A percentile compares a stretch with the other conserved stretches of the same genome.
Conservation (phyloP, 2,888 invertebrate species). For the Exephanes ischioxanthus region DNA sequence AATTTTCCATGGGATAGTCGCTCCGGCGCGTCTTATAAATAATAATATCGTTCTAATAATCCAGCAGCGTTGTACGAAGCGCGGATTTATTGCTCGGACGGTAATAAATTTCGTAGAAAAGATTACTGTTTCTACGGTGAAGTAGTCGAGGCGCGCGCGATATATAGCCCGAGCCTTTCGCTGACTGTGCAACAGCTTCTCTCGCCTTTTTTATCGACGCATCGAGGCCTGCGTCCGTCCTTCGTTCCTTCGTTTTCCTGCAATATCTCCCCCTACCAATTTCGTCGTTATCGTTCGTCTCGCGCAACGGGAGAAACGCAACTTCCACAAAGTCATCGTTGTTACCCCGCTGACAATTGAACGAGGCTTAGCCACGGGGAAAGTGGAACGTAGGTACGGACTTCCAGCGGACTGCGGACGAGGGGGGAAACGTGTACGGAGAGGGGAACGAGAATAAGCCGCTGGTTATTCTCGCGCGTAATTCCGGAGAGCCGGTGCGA, state of each 20-base stretch:
- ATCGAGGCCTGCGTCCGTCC: background rate
- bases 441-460: background rate
- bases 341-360: conserved; percentile 52
- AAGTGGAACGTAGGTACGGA: conserved; percentile 44
- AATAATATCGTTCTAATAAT: conserved; percentile 63
- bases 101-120: conserved; percentile 59
- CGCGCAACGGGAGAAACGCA: conserved; percentile 40
- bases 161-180: background rate
- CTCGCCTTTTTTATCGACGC: background rate
- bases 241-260: background rate
- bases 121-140: conserved; percentile 50
- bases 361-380: conserved; percentile 48
- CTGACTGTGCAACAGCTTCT: background rate
- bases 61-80: conserved; percentile 30
- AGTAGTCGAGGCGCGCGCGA: conserved; percentile 21
- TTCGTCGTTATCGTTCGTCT: conserved; percentile 37
- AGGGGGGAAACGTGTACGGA: background rate
- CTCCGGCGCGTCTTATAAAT: conserved; percentile 55
- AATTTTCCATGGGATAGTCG: conserved; percentile 49
- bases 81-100: conserved; percentile 49
- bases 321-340: conserved; percentile 53
- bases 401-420: background rate
- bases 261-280: conserved; percentile 1
- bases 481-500: conserved; percentile 35
- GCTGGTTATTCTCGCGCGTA: conserved; percentile 43